These are phyloP conservation scores for Orchesellides sinensis DNA, from an alignment of 2,888 invertebrate genomes.

Conservation along the genomic window DNA sequence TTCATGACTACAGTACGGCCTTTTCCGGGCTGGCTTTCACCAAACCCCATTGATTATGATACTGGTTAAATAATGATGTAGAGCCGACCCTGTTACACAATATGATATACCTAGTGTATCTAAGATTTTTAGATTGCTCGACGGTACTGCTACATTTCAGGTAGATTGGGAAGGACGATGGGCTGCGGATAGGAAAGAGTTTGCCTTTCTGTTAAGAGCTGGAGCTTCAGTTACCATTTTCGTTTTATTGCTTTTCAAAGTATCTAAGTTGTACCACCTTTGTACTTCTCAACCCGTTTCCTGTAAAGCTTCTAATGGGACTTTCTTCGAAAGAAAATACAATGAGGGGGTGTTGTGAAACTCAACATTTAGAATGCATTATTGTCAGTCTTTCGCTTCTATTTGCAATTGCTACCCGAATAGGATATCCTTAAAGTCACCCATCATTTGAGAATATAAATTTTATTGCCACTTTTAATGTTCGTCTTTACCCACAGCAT, in stretches of 20 bases:
- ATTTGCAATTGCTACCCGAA: too few species aligned
- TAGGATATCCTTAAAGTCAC: too few species aligned
- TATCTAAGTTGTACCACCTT: too few species aligned
- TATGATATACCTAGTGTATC: slow-evolving; percentile 22
- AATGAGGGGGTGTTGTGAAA: too few species aligned
- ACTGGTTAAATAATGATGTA: slow-evolving; percentile 43
- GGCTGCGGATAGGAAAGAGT: slow-evolving; percentile 19
- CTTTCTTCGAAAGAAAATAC: too few species aligned
- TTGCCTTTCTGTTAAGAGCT: slow-evolving; percentile 51
- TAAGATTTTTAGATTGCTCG: slow-evolving; percentile 2
- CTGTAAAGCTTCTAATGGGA: too few species aligned
- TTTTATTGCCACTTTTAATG: too few species aligned
- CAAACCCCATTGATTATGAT: slow-evolving; percentile 47
- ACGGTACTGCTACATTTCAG: slow-evolving; percentile 13
- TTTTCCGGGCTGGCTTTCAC: slow-evolving; percentile 66
- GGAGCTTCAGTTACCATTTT: slow-evolving; percentile 46
- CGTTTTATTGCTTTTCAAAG: slow-evolving; percentile 25
- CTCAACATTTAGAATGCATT: too few species aligned
- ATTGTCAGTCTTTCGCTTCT: too few species aligned
- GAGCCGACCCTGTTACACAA: slow-evolving; percentile 14
- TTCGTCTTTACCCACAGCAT: too few species aligned
- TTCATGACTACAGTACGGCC: slow-evolving; percentile 41
- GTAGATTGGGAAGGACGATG: background rate
- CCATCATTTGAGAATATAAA: too few species aligned
- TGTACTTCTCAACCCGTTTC: too few species aligned